Evolutionary conservation across 2,888 invertebrate genomes (phyloP), one percentile per base, ranked within the genome.

Genomic region (Lumbricus terrestris): DNA sequence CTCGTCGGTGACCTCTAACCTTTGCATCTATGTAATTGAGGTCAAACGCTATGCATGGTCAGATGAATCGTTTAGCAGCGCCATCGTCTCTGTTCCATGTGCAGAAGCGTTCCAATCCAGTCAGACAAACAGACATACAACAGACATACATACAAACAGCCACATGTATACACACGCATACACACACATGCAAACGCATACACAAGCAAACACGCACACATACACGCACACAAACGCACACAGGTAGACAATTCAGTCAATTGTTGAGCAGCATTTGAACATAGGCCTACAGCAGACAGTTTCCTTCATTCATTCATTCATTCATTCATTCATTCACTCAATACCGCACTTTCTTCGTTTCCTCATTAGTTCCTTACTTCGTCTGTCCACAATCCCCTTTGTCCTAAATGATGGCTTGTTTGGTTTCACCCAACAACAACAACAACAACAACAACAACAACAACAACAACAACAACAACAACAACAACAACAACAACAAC

Each of bases 21-120:
- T 69, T 69, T 69, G n/a, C 69, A 69, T 69, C 69, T 69, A 69
- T 69, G 69, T 69, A 69, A 69, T 69, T 69, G 69, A 69, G 69
- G 69, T 69, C 69, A 69, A 69, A 69, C 69, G 69, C 29, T n/a
- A n/a, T n/a, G n/a, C 47, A 47, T 47, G 23, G 47, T 47, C 47
- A 11, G 47, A 20, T 47, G 47, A 40, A 47, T 47, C 23, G 47
- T 47, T 47, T 47, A 47, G 47, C 69, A 69, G 29, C 29, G 69
- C 69, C 16, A 69, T 16, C 29, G 29, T 69, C 69, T 69, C 69
- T n/a, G n/a, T 69, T n/a, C 69, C 69, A 69, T n/a, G 69, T 16
- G 11, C 5, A n/a, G 69, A 16, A 69, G 69, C 69, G n/a, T 16
- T 69, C n/a, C 69, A 69, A 69, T 69, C n/a, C 69, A 69, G 8